Evolutionary conservation across 2,888 invertebrate species (phyloP), one percentile per base, ranked within the genome.

Genomic region (Orchesellides sinensis): DNA sequence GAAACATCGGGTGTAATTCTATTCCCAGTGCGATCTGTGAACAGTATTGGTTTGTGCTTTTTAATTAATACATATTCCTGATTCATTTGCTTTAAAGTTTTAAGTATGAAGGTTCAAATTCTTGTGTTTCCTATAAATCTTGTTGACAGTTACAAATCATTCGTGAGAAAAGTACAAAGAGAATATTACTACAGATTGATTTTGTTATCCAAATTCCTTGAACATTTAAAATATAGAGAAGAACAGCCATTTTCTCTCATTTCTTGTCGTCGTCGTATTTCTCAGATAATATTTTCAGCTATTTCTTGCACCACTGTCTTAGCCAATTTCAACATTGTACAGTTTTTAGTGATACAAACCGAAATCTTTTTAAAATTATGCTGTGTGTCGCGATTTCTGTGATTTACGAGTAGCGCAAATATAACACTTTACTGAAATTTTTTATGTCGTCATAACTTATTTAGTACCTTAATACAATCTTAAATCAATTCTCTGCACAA

Each of bases 41-140:
- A 32, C 59, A 59, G 59, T 59, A 59, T 59, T 59, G 52, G 52
- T 52, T 52, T 17, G 52, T 21, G 17, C 52, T 17, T 52, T 6
- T 8, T 52, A 52, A 35, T 35, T 35, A 35, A 6, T 8, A 35
- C 35, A 35, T 35, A 35, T 52, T 52, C 52, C n/a, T 40, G n/a
- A 40, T 40, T 40, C n/a, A 40, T 40, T 40, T 14, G 40, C n/a
- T 10, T 40, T n/a, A 40, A 40, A 40, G 40, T 45, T 29, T 65
- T 75, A 25, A 75, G 35, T 35, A 35, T 70, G 45, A 79, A 54
- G 52, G 79, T 79, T 79, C 79, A 79, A 79, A 79, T 79, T 79
- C 65, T 54, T 70, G 70, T 72, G 54, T 79, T 79, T 79, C 56
- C 77, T 68, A 56, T n/a, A 65, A 21, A n/a, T n/a, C n/a, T 45